Percentiles rank a stretch among this genome's conserved stretches.
Conservation (phyloP, 2,797 vertebrate genomes). For the Tokudaia muenninki region DNA sequence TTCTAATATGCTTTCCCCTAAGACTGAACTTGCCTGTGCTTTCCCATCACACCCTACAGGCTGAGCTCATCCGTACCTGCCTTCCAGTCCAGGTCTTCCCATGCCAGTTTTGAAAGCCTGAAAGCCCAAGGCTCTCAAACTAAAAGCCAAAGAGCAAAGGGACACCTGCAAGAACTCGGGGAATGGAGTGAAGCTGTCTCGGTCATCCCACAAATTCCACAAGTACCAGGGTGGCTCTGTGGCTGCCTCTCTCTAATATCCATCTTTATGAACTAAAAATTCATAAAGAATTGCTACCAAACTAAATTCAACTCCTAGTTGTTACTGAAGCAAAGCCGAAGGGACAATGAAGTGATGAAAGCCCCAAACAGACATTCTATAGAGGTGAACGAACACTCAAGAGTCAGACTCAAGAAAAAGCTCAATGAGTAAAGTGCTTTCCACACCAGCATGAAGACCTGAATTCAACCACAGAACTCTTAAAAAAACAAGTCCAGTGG, state of each 20-base stretch:
- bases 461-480: background rate
- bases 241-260: background rate
- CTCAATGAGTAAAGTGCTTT: background rate
- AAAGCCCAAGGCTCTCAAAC: background rate
- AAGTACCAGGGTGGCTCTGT: background rate
- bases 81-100: background rate
- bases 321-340: background rate
- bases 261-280: background rate
- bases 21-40: background rate
- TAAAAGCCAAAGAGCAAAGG: background rate
- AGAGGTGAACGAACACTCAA: background rate
- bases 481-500: background rate
- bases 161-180: background rate
- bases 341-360: background rate
- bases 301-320: background rate
- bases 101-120: background rate
- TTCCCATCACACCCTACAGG: background rate
- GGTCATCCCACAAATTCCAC: background rate
- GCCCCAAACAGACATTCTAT: background rate
- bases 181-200: background rate
- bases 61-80: background rate
- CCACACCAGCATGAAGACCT: background rate
- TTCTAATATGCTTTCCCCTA: background rate
- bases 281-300: conserved; percentile 29
- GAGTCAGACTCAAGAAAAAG: background rate